Conservation (phyloP, 2,113 vertebrate genomes). For the Sphaerodactylus townsendi region DNA sequence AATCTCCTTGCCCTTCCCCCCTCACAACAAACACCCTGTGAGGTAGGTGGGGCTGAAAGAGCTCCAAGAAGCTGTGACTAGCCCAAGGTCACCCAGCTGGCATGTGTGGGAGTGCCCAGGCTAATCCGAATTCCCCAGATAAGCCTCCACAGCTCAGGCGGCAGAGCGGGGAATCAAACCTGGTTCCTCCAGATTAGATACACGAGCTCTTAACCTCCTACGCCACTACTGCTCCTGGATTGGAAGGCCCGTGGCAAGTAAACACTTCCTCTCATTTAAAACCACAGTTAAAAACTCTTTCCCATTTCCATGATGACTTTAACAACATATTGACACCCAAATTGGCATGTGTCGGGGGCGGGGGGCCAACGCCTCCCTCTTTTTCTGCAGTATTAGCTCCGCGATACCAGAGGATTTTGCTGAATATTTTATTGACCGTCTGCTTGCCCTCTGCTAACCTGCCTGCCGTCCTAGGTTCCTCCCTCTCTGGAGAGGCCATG, state of each 20-base stretch:
- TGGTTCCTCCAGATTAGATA: too few species aligned
- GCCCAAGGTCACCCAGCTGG: too few species aligned
- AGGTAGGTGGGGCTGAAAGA: too few species aligned
- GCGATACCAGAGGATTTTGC: conserved; percentile 84
- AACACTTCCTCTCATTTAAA: neutral
- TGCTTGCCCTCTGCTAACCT: conserved; percentile 86
- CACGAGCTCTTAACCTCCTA: too few species aligned
- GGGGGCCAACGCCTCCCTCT: conserved; percentile 25
- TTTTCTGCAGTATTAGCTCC: conserved; percentile 82
- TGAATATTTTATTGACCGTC: conserved; percentile 93
- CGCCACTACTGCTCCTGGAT: too few species aligned
- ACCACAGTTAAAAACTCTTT: neutral
- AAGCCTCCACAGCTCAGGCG: too few species aligned
- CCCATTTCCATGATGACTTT: neutral
- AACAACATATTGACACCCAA: conserved; percentile 15
- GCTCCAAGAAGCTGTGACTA: too few species aligned
- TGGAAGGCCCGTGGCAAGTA: neutral
- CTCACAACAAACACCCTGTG: too few species aligned
- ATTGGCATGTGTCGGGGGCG: neutral
- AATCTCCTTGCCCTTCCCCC: too few species aligned
- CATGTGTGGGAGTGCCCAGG: too few species aligned
- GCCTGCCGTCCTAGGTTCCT: conserved; percentile 85
- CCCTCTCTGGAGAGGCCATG: conserved; percentile 81
- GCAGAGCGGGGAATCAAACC: too few species aligned
- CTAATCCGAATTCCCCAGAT: too few species aligned